phyloP scores from a whole-genome alignment of 53 echinoderm and acorn worm genomes.

The Temnopleurus reevesii region DNA sequence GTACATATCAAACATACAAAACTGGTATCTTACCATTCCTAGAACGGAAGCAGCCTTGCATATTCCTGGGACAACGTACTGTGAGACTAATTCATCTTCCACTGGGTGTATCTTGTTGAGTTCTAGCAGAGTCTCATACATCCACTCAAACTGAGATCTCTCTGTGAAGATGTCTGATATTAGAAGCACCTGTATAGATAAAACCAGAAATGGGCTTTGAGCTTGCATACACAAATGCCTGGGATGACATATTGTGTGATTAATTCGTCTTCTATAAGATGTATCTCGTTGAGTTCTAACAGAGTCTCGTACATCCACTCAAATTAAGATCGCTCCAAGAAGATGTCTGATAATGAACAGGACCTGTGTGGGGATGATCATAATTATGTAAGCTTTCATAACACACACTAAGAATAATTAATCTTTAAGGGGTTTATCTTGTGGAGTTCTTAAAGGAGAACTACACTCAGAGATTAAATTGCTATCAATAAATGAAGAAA shows the following conservation, averaged over 20 bases:
- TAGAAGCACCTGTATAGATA: constrained; percentile 71
- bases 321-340: constrained; percentile 94
- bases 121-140: constrained; percentile 97
- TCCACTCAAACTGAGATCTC: constrained; percentile 98
- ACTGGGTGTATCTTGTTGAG: constrained; percentile 95
- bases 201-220: too few relatives aligned
- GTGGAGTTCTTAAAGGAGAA: too few relatives aligned
- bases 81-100: constrained; percentile 93
- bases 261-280: constrained; percentile 93
- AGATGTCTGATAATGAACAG: constrained; percentile 93
- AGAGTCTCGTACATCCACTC: constrained; percentile 99
- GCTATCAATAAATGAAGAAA: too few relatives aligned
- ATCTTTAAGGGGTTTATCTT: too few relatives aligned
- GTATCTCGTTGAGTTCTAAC: constrained; percentile 94
- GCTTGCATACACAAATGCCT: too few relatives aligned
- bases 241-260: constrained; percentile 93
- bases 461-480: too few relatives aligned
- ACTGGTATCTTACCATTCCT: constrained; percentile 74
- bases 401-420: too few relatives aligned
- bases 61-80: constrained; percentile 95
- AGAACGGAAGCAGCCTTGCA: constrained; percentile 96
- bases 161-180: constrained; percentile 98
- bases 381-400: too few relatives aligned
- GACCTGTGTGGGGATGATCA: constrained; percentile 77
- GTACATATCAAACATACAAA: too few relatives aligned